Evolutionary conservation across 1,140 invertebrate species (phyloP).

Genomic region (Trachelipus rathkii): DNA sequence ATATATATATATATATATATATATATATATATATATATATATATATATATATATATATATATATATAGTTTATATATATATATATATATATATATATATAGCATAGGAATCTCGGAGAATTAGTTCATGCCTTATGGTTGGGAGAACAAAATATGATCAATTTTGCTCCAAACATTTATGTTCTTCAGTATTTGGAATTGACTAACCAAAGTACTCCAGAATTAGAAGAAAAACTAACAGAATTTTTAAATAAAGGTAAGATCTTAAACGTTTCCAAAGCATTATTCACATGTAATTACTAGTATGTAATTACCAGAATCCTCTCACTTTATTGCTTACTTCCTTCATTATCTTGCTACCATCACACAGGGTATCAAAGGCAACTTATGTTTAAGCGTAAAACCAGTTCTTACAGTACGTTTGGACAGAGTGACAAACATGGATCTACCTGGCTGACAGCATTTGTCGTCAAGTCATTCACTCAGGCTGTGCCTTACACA

Average conservation of each 20-base stretch:
- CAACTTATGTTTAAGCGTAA: conserved; percentile 67
- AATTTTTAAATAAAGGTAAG: conserved; percentile 77
- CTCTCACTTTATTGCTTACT: no score
- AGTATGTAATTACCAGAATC: no score
- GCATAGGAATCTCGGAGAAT: conserved; percentile 67
- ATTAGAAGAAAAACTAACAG: conserved; percentile 66
- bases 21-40: conserved; percentile 11
- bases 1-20: conserved; percentile 13
- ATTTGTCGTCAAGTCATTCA: conserved; percentile 69
- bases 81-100: conserved; percentile 59
- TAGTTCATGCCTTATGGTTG: conserved; percentile 85
- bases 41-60: neutral
- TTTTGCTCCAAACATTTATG: conserved; percentile 84
- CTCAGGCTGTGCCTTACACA: conserved; percentile 61
- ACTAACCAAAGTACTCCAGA: conserved; percentile 58
- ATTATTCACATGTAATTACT: no score
- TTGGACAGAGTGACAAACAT: conserved; percentile 60
- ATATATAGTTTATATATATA: conserved; percentile 49
- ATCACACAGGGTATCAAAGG: conserved; percentile 59
- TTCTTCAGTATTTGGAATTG: conserved; percentile 71
- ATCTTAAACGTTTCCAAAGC: no score
- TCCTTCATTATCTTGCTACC: no score
- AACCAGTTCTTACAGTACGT: conserved; percentile 78
- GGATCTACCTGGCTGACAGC: conserved; percentile 78
- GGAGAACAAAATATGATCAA: conserved; percentile 94